Percentiles rank a stretch among this genome's conserved stretches.
Evolutionary conservation across 2,888 invertebrate species (phyloP).

Genomic region (Macrosiphum euphorbiae): DNA sequence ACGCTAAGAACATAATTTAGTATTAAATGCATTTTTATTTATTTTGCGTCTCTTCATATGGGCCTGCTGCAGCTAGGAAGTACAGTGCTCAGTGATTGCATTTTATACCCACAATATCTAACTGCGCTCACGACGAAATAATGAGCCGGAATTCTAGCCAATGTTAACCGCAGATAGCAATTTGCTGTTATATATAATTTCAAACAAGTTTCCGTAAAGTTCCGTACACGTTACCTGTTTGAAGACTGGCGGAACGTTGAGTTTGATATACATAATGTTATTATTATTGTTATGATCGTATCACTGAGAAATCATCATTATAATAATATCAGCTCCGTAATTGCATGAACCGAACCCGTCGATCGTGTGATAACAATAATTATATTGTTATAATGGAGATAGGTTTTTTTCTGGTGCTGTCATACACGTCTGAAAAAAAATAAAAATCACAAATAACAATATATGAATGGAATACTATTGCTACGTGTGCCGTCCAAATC

Average conservation of each 20-base stretch:
- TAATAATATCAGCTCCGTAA: neutral
- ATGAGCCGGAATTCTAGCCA: neutral
- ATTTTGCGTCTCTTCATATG: neutral
- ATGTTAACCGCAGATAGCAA: neutral
- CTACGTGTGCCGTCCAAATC: neutral
- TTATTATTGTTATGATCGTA: neutral
- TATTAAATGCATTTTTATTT: neutral
- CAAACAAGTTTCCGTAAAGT: neutral
- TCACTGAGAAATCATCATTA: neutral
- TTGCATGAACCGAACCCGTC: neutral
- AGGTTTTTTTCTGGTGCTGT: neutral
- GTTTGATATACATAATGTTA: constrained; percentile 37
- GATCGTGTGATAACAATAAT: neutral
- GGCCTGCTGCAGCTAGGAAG: neutral
- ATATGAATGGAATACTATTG: neutral
- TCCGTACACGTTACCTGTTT: constrained; percentile 54
- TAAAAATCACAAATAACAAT: constrained; percentile 23
- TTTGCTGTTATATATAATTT: neutral
- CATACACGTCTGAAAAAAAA: neutral
- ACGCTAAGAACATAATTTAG: neutral
- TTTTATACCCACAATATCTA: neutral
- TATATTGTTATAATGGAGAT: neutral
- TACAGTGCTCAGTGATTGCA: neutral
- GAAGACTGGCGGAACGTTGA: constrained; percentile 48
- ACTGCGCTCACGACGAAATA: neutral